phyloP scores from a whole-genome alignment of 2,888 invertebrate species.

The Ethmia dodecea region DNA sequence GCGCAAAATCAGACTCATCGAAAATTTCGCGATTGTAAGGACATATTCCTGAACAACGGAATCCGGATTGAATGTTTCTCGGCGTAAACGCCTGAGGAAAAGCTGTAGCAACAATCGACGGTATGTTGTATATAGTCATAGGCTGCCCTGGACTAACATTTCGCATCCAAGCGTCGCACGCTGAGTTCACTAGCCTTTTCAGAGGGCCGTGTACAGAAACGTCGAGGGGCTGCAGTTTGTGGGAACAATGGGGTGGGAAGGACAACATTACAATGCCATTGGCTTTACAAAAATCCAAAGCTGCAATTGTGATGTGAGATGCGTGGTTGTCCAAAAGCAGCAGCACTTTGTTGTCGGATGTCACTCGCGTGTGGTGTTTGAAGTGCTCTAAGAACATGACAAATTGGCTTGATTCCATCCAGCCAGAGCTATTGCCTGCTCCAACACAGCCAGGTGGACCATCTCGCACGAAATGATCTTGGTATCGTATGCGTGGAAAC shows the following conservation, averaged over 20 bases:
- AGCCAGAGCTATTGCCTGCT: slow-evolving; percentile 18
- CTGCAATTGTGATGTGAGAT: slow-evolving; percentile 5
- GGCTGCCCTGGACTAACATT: slow-evolving; percentile 13
- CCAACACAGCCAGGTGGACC: slow-evolving; percentile 20
- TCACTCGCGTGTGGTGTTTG: slow-evolving; percentile 5
- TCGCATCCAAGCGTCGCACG: slow-evolving; percentile 27
- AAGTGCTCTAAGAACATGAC: slow-evolving; percentile 14
- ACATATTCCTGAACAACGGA: slow-evolving; percentile 23
- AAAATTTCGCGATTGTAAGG: slow-evolving; percentile 27
- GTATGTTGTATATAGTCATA: slow-evolving; percentile 31
- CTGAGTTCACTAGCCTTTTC: slow-evolving; percentile 11
- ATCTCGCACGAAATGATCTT: slow-evolving; percentile 20
- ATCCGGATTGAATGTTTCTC: slow-evolving; percentile 21
- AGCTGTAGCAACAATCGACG: slow-evolving; percentile 20
- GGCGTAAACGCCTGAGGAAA: slow-evolving; percentile 21
- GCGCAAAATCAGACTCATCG: slow-evolving; percentile 24
- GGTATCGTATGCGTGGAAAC: slow-evolving; percentile 18
- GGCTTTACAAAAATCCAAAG: slow-evolving; percentile 9
- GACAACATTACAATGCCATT: slow-evolving; percentile 8
- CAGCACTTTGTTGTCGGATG: slow-evolving; percentile 1
- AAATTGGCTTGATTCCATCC: slow-evolving; percentile 17
- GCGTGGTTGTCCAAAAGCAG: slow-evolving; percentile 4
- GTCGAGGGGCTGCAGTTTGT: slow-evolving; percentile 36
- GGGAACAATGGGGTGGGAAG: slow-evolving; percentile 21
- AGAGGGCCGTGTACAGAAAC: slow-evolving; percentile 20